These are phyloP conservation scores for Pherbina coryleti DNA, from an alignment of 2,888 invertebrate genomes.

Conservation along the genomic window DNA sequence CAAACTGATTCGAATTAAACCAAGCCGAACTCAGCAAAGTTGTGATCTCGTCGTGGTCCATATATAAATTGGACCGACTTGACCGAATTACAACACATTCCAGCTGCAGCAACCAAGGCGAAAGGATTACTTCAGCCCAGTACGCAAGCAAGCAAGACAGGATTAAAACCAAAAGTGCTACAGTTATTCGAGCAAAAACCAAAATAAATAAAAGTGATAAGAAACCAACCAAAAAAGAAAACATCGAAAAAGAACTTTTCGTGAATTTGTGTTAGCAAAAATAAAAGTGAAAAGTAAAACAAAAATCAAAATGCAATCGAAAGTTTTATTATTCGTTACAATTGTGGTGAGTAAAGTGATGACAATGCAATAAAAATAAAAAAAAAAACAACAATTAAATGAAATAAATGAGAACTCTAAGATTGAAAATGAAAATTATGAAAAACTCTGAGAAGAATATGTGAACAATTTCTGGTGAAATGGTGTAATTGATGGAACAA, in stretches of 20 bases:
- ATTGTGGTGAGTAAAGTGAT: constrained; percentile 61
- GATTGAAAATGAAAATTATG: neutral
- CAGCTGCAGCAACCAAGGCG: constrained; percentile 65
- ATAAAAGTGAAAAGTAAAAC: constrained; percentile 27
- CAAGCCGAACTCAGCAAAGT: constrained; percentile 34
- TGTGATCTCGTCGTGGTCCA: constrained; percentile 32
- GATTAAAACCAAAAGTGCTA: neutral
- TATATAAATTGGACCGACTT: constrained; percentile 51
- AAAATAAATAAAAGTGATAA: neutral
- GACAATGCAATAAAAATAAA: constrained; percentile 3
- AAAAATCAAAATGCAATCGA: constrained; percentile 57
- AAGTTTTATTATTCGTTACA: constrained; percentile 55
- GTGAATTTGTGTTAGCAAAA: constrained; percentile 36
- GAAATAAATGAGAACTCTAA: neutral
- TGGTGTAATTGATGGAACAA: neutral
- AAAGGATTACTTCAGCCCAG: constrained; percentile 56
- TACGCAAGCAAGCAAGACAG: neutral
- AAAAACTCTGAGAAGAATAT: neutral
- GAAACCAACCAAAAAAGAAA: neutral
- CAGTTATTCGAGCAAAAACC: neutral
- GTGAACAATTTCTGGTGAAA: neutral
- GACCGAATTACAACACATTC: constrained; percentile 60
- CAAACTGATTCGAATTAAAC: constrained; percentile 14
- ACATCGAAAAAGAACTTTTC: constrained; percentile 19
- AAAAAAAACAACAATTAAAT: constrained; percentile 33